Base-by-base conservation (phyloP, 53 echinoderm and acorn worm genomes). In the Holothuria scabra region DNA sequence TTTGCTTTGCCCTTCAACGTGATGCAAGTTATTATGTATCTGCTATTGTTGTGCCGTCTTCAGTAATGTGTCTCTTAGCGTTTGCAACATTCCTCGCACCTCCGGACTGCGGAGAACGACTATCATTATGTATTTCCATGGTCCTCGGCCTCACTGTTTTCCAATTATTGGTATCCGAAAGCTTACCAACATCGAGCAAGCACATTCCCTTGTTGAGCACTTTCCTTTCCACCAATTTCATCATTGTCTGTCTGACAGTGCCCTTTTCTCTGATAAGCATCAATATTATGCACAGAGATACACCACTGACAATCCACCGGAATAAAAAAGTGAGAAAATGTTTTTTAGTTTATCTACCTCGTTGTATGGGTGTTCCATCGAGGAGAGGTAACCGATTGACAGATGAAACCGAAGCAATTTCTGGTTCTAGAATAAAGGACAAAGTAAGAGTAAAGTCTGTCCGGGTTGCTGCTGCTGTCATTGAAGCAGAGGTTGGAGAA, bases 111-210 rank as follows among this genome's bases (percentile, higher is more conserved):
- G 68, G 68, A 5, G 68, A 68, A 22, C 24, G 68, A 41, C 34
- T 68, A 0, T 18, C 20, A 33, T 22, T 68, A 9, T 33, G 68
- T 29, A 28, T 68, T 3, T 68, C 68, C 12, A 68, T 68, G 32
- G 68, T 68, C 34, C 68, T 68, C 7, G 68, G 68, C 41, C 35
- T 68, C 12, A 67, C 67, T 26, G 67, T 67, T 7, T 67, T 67
- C 67, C 67, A 67, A 34, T 67, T 67, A 32, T 38, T 67, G 18
- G 33, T 67, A 5, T 9, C n/a, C 6, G n/a, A 33, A 21, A 67
- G 18, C 8, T n/a, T 67, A 12, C 67, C 41, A 32, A 26, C 75
- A 8, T 32, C 31, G 0, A 67, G 67, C 67, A 67, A 67, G 67
- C 18, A 30, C 7, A 33, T 38, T 32, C 67, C 67, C 34, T 32